Conservation (phyloP, 2,797 vertebrate genomes). For the Sebastes iracundus region DNA sequence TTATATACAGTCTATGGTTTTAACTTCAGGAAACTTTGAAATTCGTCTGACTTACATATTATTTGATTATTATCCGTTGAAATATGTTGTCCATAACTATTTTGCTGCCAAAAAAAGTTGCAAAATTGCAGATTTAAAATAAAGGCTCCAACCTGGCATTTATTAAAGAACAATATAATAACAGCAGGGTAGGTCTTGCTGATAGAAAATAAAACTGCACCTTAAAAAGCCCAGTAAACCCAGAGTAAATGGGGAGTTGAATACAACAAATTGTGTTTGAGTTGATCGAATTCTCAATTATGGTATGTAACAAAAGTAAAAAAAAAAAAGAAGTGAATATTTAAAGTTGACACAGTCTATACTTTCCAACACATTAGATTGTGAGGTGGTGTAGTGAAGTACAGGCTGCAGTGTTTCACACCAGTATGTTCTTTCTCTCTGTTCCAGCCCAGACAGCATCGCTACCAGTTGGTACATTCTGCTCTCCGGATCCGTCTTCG, state of each 20-base stretch:
- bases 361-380: background rate
- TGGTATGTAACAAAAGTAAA: background rate
- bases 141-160: background rate
- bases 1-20: background rate
- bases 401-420: conserved; percentile 6
- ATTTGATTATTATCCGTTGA: background rate
- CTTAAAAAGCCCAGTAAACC: background rate
- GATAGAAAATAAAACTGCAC: background rate
- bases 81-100: no score
- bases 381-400: background rate
- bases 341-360: background rate
- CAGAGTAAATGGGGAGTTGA: background rate
- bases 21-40: background rate
- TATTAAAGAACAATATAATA: background rate
- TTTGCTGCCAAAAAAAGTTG: background rate
- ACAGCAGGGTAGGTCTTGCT: fast-evolving
- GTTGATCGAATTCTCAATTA: background rate
- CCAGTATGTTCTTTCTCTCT: conserved; percentile 42
- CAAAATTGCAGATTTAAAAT: background rate
- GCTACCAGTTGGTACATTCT: conserved; percentile 96
- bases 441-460: conserved; percentile 90
- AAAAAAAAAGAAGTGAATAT: background rate
- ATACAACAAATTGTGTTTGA: background rate
- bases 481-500: conserved; percentile 93
- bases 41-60: background rate